These are phyloP conservation scores for Harpagifer antarcticus DNA, from an alignment of 2,797 vertebrate genomes.

Conservation along the genomic window DNA sequence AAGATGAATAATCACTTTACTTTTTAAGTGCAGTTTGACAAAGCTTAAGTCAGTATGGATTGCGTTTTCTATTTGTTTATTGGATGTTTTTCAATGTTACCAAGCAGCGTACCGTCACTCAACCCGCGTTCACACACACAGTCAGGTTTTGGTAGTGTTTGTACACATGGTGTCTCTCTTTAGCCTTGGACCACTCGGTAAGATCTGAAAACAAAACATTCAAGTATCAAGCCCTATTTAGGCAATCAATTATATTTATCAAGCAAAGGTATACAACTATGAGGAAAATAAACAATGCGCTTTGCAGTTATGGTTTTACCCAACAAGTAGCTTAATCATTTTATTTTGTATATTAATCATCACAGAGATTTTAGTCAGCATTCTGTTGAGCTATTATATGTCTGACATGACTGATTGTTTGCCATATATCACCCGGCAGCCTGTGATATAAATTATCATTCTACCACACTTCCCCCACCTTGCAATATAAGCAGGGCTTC, in stretches of 20 bases:
- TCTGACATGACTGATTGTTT: conserved; percentile 65
- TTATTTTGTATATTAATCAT: conserved; percentile 68
- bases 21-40: conserved; percentile 39
- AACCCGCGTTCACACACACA: conserved; percentile 20
- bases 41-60: conserved; percentile 33
- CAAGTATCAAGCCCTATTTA: conserved; percentile 20
- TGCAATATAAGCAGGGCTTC: conserved; percentile 26
- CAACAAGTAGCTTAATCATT: conserved; percentile 60
- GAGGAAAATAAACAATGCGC: conserved; percentile 11
- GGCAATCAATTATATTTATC: conserved; percentile 42
- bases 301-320: conserved; percentile 29
- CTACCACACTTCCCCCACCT: conserved; percentile 35
- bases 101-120: conserved; percentile 39
- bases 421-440: conserved; percentile 53
- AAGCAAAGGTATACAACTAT: conserved; percentile 17
- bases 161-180: neutral
- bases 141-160: conserved; percentile 15
- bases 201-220: conserved; percentile 66
- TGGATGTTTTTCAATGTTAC: conserved; percentile 44
- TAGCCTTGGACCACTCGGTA: conserved; percentile 63
- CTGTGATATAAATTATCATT: conserved; percentile 50
- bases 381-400: conserved; percentile 54
- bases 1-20: conserved; percentile 46
- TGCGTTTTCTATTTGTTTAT: conserved; percentile 43
- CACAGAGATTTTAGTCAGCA: conserved; percentile 64